Conservation (phyloP, 1,140 invertebrate species). For the Dinothrombium tinctorium region DNA sequence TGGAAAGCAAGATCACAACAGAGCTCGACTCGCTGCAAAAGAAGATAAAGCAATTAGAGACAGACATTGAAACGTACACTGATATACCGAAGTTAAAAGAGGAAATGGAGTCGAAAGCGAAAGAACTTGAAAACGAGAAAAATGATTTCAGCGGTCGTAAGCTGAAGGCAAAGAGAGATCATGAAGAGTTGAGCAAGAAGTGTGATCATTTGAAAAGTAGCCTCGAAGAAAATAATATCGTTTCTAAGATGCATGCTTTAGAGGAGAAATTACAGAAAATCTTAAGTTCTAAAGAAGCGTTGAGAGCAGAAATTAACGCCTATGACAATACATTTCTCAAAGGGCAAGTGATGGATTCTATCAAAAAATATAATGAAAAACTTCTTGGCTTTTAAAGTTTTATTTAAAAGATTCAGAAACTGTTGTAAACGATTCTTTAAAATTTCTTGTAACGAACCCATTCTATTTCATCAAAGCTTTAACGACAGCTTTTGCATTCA, state of each 20-base stretch:
- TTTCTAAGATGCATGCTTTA: not conserved
- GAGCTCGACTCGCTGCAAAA: slow-evolving; percentile 6
- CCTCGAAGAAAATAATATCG: slow-evolving; percentile 4
- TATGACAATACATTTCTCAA: slow-evolving; percentile 5
- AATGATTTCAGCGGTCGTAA: not conserved
- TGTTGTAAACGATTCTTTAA: not conserved
- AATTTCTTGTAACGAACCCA: not conserved
- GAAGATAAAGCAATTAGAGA: slow-evolving; percentile 5
- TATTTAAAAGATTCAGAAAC: too few species aligned
- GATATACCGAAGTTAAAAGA: slow-evolving; percentile 6
- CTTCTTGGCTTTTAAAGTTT: slow-evolving; percentile 10
- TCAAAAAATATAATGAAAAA: slow-evolving; percentile 11
- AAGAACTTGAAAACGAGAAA: not conserved
- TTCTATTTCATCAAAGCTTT: slow-evolving; percentile 52
- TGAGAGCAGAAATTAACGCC: slow-evolving; percentile 1
- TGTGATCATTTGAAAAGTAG: not conserved
- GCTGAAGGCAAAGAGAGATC: not conserved
- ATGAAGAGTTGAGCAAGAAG: not conserved
- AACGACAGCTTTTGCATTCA: slow-evolving; percentile 92
- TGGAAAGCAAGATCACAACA: slow-evolving; percentile 3
- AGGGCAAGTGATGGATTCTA: slow-evolving; percentile 4
- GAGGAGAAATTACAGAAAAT: slow-evolving; percentile 4
- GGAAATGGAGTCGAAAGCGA: slow-evolving; percentile 2
- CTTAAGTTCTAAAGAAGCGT: slow-evolving; percentile 1
- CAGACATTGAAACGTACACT: slow-evolving; percentile 6